These are phyloP conservation scores for Gastrophryne carolinensis DNA, from an alignment of 2,797 vertebrate genomes.

Conservation along the genomic window DNA sequence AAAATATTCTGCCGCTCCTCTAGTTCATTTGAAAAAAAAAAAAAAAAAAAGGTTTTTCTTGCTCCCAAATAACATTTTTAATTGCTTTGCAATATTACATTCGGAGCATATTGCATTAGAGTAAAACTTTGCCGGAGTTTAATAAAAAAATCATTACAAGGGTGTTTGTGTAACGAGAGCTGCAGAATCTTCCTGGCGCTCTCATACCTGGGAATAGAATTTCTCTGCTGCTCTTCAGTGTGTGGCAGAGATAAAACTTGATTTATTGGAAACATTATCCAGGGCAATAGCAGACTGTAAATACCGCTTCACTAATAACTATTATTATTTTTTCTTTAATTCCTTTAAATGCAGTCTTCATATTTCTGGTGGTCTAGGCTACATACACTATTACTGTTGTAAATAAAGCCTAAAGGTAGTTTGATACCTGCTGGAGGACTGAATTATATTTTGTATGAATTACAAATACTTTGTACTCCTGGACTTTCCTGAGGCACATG, in stretches of 20 bases:
- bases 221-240: constrained; percentile 33
- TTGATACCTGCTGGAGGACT: background rate
- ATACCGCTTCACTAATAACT: constrained; percentile 31
- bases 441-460: no score
- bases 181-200: background rate
- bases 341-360: constrained; percentile 7
- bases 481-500: no score
- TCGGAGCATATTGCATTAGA: constrained; percentile 9
- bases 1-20: no score
- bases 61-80: constrained; percentile 22
- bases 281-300: constrained; percentile 29
- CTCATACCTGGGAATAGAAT: constrained; percentile 16
- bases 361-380: constrained; percentile 5
- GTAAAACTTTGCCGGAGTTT: constrained; percentile 12
- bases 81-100: constrained; percentile 4
- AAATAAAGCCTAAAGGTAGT: constrained; percentile 8
- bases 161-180: constrained; percentile 15
- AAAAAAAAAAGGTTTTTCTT: no score
- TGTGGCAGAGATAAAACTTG: constrained; percentile 41
- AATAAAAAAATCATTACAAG: constrained; percentile 22
- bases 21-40: no score
- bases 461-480: no score
- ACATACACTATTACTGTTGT: constrained; percentile 14
- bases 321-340: constrained; percentile 25
- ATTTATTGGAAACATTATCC: constrained; percentile 47